These are phyloP conservation scores for Ptychodera flava DNA, from an alignment of 35 echinoderm and acorn worm species.

Conservation along the genomic window DNA sequence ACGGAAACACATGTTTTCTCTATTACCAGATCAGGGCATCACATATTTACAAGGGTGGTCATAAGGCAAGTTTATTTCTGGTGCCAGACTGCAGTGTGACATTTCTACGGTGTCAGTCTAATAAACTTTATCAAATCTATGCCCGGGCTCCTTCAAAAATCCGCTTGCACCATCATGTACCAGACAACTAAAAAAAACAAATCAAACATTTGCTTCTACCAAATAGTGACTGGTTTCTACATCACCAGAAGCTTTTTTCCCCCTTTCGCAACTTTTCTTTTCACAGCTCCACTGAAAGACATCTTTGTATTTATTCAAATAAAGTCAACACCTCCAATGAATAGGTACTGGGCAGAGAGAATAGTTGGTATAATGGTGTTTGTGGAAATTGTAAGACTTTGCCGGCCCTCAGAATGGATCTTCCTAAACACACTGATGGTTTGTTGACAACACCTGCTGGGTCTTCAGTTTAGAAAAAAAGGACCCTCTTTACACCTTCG, in stretches of 20 bases:
- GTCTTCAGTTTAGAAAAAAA: background rate
- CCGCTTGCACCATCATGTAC: too few species aligned
- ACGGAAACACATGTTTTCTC: background rate
- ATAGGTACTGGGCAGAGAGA: background rate
- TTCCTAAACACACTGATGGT: background rate
- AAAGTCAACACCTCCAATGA: background rate
- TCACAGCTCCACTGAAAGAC: too few species aligned
- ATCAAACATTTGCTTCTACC: too few species aligned
- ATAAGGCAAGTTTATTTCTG: background rate
- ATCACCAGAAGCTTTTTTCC: constrained; percentile 1
- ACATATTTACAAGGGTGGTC: background rate
- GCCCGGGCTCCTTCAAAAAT: too few species aligned
- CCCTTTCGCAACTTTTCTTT: too few species aligned
- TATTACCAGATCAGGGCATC: background rate
- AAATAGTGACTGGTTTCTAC: too few species aligned
- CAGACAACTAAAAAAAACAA: too few species aligned
- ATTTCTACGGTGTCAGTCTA: too few species aligned
- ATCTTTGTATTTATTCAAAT: background rate
- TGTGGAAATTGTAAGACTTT: background rate
- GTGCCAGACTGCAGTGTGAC: too few species aligned
- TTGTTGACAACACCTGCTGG: background rate
- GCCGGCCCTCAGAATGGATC: background rate
- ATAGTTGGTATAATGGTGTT: background rate
- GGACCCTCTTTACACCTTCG: background rate
- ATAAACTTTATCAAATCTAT: too few species aligned